Evolutionary conservation across 2,888 invertebrate species (phyloP).

Genomic region (Villa cingulata): DNA sequence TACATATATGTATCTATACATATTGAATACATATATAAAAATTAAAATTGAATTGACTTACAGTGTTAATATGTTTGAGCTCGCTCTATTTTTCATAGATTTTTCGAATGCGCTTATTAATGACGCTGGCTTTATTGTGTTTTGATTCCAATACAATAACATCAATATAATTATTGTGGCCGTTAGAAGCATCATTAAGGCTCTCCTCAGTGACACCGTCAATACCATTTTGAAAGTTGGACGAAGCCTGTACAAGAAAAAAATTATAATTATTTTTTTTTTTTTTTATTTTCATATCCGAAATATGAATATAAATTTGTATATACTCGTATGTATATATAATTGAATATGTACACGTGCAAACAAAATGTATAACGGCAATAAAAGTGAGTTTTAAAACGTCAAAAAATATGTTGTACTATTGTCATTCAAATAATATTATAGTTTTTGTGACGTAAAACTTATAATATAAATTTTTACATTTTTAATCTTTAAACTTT

Average conservation of each 20-base stretch:
- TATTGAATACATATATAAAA: background rate
- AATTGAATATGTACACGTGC: too few relatives aligned
- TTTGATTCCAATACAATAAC: slow-evolving; percentile 49
- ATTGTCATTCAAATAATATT: too few relatives aligned
- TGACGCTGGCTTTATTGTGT: slow-evolving; percentile 34
- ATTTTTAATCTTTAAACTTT: too few relatives aligned
- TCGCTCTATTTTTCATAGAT: slow-evolving; percentile 20
- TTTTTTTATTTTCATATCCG: too few relatives aligned
- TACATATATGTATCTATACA: background rate
- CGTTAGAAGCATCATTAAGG: slow-evolving; percentile 41
- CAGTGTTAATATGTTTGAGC: slow-evolving; percentile 22
- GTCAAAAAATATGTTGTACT: too few relatives aligned
- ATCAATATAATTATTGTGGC: slow-evolving; percentile 43
- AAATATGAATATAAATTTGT: too few relatives aligned
- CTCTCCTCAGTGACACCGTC: slow-evolving; percentile 40
- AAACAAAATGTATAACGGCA: too few relatives aligned
- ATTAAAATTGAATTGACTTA: slow-evolving; percentile 20
- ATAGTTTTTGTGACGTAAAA: too few relatives aligned
- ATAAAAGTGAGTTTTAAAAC: too few relatives aligned
- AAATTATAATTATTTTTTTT: too few relatives aligned
- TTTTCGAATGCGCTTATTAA: slow-evolving; percentile 32
- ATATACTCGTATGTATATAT: too few relatives aligned
- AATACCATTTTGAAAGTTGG: slow-evolving; percentile 34
- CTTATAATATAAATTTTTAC: too few relatives aligned
- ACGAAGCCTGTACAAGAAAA: slow-evolving; percentile 25